Conservation (phyloP, 2,888 invertebrate species). For the Poecilus cupreus region DNA sequence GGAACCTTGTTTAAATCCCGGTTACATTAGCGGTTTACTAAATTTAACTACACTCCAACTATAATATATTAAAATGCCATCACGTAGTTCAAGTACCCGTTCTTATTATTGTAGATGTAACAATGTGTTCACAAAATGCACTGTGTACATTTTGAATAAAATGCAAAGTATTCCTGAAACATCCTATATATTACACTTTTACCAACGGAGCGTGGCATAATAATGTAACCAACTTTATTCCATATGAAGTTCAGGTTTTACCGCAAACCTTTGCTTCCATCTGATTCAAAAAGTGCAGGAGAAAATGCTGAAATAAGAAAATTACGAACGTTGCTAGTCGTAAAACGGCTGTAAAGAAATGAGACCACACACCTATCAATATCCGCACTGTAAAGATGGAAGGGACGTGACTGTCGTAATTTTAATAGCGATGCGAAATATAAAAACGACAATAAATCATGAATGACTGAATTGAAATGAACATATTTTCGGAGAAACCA, state of each 20-base stretch:
- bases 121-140: slow-evolving; percentile 9
- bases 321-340: slow-evolving; percentile 10
- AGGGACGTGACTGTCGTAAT: slow-evolving; percentile 33
- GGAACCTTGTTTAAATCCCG: not conserved
- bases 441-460: slow-evolving; percentile 40
- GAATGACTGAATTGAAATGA: slow-evolving; percentile 33
- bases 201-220: not conserved
- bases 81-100: not conserved
- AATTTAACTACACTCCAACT: not conserved
- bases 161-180: slow-evolving; percentile 9
- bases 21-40: not conserved
- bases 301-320: slow-evolving; percentile 21
- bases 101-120: not conserved
- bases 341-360: slow-evolving; percentile 11
- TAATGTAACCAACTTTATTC: slow-evolving; percentile 14
- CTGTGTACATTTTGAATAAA: not conserved
- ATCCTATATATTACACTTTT: slow-evolving; percentile 18
- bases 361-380: slow-evolving; percentile 31
- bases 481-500: slow-evolving; percentile 19
- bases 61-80: not conserved
- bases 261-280: not conserved
- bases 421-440: slow-evolving; percentile 33
- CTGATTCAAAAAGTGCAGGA: not conserved
- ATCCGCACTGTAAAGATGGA: not conserved
- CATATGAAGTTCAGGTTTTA: slow-evolving; percentile 6